phyloP scores from a whole-genome alignment of 1,140 invertebrate species.

The Drosophila setifemur region DNA sequence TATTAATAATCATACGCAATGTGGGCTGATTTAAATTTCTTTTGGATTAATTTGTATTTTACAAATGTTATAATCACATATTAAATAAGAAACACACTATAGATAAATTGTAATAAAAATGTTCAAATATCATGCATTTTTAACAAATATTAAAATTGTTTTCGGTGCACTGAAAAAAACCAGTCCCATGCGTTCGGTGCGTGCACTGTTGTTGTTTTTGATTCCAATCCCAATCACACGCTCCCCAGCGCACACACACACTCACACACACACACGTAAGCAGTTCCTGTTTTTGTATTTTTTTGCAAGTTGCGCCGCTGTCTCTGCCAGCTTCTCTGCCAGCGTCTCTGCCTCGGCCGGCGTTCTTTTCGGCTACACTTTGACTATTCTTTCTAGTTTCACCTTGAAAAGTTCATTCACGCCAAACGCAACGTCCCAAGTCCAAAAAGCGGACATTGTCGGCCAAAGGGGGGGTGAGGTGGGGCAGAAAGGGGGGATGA shows the following conservation, averaged over 20 bases:
- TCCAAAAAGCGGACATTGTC: conserved; percentile 24
- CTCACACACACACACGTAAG: conserved; percentile 6
- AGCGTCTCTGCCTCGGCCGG: conserved; percentile 19
- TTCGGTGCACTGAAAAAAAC: conserved; percentile 17
- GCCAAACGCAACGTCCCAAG: conserved; percentile 71
- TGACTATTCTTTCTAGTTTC: conserved; percentile 79
- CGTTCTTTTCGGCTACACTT: conserved; percentile 59
- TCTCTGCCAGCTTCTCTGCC: conserved; percentile 11
- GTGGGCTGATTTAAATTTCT: too few species aligned
- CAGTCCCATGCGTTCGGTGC: conserved; percentile 53
- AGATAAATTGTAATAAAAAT: not conserved
- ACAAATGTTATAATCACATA: too few species aligned
- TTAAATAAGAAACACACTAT: too few species aligned
- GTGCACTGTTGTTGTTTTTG: conserved; percentile 34
- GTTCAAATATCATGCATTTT: not conserved
- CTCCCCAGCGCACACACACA: conserved; percentile 52
- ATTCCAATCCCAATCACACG: conserved; percentile 69
- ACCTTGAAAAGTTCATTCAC: conserved; percentile 82
- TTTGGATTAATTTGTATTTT: too few species aligned
- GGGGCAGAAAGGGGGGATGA: conserved; percentile 20
- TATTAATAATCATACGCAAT: too few species aligned
- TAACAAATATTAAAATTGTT: not conserved
- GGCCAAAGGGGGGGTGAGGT: not conserved
- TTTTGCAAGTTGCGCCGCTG: conserved; percentile 50
- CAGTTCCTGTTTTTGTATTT: conserved; percentile 69